Evolutionary conservation across 2,113 vertebrate genomes (phyloP), one percentile per base, ranked within the genome.

Genomic region (Typhlomys cinereus): DNA sequence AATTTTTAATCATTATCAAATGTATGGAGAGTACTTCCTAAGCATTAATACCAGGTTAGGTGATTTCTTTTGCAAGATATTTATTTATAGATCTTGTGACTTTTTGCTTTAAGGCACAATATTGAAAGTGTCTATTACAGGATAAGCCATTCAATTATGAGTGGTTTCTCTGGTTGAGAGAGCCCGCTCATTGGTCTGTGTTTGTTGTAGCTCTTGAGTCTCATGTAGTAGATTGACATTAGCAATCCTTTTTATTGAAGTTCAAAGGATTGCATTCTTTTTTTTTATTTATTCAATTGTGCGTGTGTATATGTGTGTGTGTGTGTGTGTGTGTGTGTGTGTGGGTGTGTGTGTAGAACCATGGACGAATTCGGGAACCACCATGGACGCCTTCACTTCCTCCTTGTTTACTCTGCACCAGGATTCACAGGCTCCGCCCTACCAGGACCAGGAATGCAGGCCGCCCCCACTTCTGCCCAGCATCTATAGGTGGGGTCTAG

Each of bases 1-100:
- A 82, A 67, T 59, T 41, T 88, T 81, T 64, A 29, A 34, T 12
- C 39, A n/a, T 67, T 89, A 20, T 0, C 50, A 44, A 7, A 14
- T 41, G 1, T 74, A 4, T 74, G 12, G 36, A 50, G 78, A 92
- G 27, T 18, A 66, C 73, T 87, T 83, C 5, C 92, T 23, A 70
- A 46, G 29, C 2, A 5, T 70, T 31, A 61, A 83, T 44, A 85
- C n/a, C 17, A 41, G 41, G 5, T 36, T 48, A 20, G 39, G 20
- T 61, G 25, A 48, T 27, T n/a, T 69, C 31, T 57, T 86, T 91
- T 66, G 44, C 61, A 75, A 74, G 36, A 1, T 69, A 57, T 46
- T 86, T 93, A 71, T 89, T 81, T n/a, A n/a, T n/a, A n/a, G 59
- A 67, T 69, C 48, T 85, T 91, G 6, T 76, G 61, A 74, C 39